Evolutionary conservation across 2,888 invertebrate species (phyloP).

Genomic region (Zeuzera pyrina): DNA sequence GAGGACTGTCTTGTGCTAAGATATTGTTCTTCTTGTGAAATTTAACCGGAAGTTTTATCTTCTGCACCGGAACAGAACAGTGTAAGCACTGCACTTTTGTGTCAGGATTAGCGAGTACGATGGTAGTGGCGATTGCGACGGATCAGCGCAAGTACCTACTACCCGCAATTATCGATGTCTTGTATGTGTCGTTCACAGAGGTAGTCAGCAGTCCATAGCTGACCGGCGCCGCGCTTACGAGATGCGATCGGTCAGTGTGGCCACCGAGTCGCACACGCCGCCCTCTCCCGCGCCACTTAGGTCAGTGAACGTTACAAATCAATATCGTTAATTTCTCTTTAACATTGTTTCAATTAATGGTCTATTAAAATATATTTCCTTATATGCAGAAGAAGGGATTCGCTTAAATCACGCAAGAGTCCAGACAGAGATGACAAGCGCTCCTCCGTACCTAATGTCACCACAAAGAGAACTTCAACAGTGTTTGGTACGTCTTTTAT

Average conservation of each 20-base stretch:
- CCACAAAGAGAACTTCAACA: slow-evolving; percentile 88
- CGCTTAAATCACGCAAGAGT: slow-evolving; percentile 76
- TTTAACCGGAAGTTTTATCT: too few species aligned
- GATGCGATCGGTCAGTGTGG: slow-evolving; percentile 78
- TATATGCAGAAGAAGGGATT: slow-evolving; percentile 75
- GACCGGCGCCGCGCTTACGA: slow-evolving; percentile 86
- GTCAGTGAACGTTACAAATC: slow-evolving; percentile 22
- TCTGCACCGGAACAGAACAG: too few species aligned
- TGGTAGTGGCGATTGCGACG: too few species aligned
- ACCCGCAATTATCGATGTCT: too few species aligned
- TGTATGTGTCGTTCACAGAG: slow-evolving; percentile 23
- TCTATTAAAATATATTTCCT: background rate
- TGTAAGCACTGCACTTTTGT: too few species aligned
- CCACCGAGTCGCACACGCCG: slow-evolving; percentile 74
- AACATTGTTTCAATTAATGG: background rate
- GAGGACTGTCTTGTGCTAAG: too few species aligned
- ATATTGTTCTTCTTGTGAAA: too few species aligned
- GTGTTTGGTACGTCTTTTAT: slow-evolving; percentile 78
- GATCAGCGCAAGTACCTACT: too few species aligned
- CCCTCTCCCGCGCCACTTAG: slow-evolving; percentile 82
- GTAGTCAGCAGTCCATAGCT: slow-evolving; percentile 81
- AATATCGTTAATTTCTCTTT: slow-evolving; percentile 4
- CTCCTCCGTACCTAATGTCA: slow-evolving; percentile 71
- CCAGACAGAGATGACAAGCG: slow-evolving; percentile 70
- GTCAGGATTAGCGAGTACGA: too few species aligned